Evolutionary conservation across 2,888 invertebrate species (phyloP).

Genomic region (Teleogryllus oceanicus): DNA sequence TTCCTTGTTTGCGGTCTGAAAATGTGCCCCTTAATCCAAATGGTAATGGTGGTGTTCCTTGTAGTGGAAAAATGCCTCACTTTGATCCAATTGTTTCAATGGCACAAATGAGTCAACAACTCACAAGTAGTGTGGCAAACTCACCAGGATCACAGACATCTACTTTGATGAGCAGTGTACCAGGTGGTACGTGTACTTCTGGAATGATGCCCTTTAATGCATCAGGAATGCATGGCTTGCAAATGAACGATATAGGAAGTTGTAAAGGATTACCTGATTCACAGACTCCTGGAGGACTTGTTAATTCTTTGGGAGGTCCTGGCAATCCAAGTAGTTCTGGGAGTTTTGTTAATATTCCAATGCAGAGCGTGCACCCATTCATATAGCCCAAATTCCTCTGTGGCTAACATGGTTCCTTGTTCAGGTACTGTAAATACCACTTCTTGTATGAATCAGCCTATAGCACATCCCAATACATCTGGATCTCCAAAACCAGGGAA

Average conservation of each 20-base stretch:
- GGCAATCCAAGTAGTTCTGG: conserved; percentile 44
- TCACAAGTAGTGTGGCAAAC: conserved; percentile 71
- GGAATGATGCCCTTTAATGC: conserved; percentile 57
- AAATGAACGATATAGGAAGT: conserved; percentile 49
- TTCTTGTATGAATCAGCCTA: conserved; percentile 36
- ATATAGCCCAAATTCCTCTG: conserved; percentile 34
- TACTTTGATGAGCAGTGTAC: conserved; percentile 32
- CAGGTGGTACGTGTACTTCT: conserved; percentile 32
- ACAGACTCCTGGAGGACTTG: conserved; percentile 46
- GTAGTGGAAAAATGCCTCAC: conserved; percentile 53
- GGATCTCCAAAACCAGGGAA: conserved; percentile 41
- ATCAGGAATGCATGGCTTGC: conserved; percentile 48
- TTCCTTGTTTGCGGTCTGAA: conserved; percentile 33
- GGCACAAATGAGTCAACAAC: conserved; percentile 91
- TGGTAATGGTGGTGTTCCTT: conserved; percentile 49
- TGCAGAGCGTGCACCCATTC: conserved; percentile 45
- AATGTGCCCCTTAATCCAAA: conserved; percentile 63
- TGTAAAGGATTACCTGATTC: conserved; percentile 41
- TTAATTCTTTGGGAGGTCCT: conserved; percentile 51
- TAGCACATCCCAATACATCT: conserved; percentile 39
- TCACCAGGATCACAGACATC: conserved; percentile 51
- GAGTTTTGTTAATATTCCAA: conserved; percentile 45
- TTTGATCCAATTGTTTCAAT: conserved; percentile 92
- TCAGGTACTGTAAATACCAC: conserved; percentile 30
- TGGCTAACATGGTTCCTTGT: conserved; percentile 32